Evolutionary conservation across 2,888 invertebrate species (phyloP).

Genomic region (Neoascia interrupta): DNA sequence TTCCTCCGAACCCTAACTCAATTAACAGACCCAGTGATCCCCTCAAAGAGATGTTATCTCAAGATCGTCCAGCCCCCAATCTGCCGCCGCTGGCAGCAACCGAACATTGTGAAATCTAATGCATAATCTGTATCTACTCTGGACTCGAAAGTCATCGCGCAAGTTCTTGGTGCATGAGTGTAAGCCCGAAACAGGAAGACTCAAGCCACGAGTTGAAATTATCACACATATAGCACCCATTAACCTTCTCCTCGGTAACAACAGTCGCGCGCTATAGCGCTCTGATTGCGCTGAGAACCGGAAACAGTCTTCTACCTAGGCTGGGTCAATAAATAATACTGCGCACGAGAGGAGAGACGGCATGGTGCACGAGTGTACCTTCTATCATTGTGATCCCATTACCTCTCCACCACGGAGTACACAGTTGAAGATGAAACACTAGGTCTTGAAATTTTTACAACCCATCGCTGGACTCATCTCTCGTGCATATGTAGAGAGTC

Average conservation of each 20-base stretch:
- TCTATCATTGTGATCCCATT: conserved; percentile 44
- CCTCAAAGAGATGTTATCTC: conserved; percentile 53
- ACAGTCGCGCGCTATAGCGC: not conserved
- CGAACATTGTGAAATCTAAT: conserved; percentile 57
- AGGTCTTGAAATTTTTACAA: no score
- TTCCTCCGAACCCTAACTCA: conserved; percentile 47
- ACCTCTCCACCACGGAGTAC: conserved; percentile 9
- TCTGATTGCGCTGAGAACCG: conserved; percentile 56
- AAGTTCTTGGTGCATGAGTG: not conserved
- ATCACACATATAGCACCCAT: conserved; percentile 70
- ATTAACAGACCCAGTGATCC: conserved; percentile 53
- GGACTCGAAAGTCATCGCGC: not conserved
- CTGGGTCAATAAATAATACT: conserved; percentile 57
- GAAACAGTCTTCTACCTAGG: conserved; percentile 46
- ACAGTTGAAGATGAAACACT: conserved; percentile 23
- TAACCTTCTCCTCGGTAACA: conserved; percentile 51
- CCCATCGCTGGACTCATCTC: not conserved
- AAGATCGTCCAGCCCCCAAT: conserved; percentile 63
- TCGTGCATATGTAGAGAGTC: not conserved
- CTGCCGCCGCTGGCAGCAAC: conserved; percentile 42
- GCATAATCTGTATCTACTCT: conserved; percentile 43
- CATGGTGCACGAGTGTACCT: conserved; percentile 16
- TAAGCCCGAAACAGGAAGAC: conserved; percentile 59
- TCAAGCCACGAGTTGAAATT: conserved; percentile 65
- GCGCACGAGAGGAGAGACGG: conserved; percentile 15